Conservation (phyloP, 2,797 vertebrate genomes). For the Fistularia tabacaria region DNA sequence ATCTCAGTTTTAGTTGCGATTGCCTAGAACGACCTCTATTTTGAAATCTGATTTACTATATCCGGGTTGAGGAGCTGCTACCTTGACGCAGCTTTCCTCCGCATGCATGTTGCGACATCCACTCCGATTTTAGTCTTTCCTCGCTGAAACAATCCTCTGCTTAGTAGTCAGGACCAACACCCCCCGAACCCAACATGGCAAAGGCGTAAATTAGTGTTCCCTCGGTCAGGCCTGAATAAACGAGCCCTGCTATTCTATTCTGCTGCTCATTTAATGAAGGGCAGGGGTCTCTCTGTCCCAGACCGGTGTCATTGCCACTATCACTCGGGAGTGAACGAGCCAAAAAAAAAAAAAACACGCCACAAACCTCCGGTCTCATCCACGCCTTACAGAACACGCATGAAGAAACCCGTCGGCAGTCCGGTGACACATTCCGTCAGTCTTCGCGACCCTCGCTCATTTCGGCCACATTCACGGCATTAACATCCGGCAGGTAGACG, state of each 20-base stretch:
- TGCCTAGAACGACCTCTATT: conserved; percentile 19
- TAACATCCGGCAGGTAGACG: too few relatives aligned
- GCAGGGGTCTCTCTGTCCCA: conserved; percentile 35
- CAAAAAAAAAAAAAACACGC: not conserved
- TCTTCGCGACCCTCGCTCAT: not conserved
- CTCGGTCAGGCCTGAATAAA: conserved; percentile 68
- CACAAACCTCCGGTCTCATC: not conserved
- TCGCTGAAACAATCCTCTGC: conserved; percentile 74
- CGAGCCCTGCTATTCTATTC: conserved; percentile 51
- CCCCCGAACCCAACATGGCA: conserved; percentile 73
- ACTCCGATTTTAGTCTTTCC: conserved; percentile 57
- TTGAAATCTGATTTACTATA: conserved; percentile 1
- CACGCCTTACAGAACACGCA: not conserved
- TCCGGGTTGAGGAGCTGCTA: not conserved
- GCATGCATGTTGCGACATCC: conserved; percentile 64
- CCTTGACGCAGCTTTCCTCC: conserved; percentile 30
- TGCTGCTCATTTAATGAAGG: conserved; percentile 50
- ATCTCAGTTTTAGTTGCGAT: too few relatives aligned
- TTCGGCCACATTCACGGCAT: too few relatives aligned
- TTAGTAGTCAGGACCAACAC: conserved; percentile 80
- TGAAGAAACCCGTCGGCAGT: not conserved
- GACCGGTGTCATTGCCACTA: conserved; percentile 30
- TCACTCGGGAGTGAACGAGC: conserved; percentile 16
- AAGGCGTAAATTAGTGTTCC: conserved; percentile 80
- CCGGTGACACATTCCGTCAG: conserved; percentile 20